Evolutionary conservation across 2,113 vertebrate species (phyloP), one percentile per base, ranked within the genome.

Genomic region (Semicossyphus pulcher): DNA sequence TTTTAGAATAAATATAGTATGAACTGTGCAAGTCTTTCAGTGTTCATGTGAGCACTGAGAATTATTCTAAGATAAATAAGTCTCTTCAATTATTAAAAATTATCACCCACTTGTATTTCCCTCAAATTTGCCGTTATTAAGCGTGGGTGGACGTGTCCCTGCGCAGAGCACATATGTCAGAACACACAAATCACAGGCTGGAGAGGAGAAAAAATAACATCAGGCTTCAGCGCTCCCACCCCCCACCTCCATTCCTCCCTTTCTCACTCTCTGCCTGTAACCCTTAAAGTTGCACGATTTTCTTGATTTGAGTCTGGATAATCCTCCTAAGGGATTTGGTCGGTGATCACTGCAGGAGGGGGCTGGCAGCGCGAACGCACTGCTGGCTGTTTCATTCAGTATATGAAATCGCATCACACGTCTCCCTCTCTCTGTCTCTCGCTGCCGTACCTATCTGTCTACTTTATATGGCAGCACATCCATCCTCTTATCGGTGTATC

Each of bases 241-340:
- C 39, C 34, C 60, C 45, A 42, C 9, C 36, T 49, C 23, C 25
- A 5, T 76, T 44, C 31, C 36, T 54, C 36, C 42, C 32, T 57
- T 45, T 76, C 64, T 73, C 81, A 41, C 76, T 61, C 65, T 62
- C 59, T 64, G 73, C 52, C 69, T 45, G 62, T 81, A 60, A 75
- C 79, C 85, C 79, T 85, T 84, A 78, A 88, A 88, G 89, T 90
- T 89, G 86, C 82, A 78, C 41, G 29, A 83, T 86, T 85, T 87
- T 88, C 86, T 92, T 92, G 87, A 92, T 92, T 90, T 91, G 83
- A 84, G 66, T 75, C 81, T 73, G 64, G 81, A 84, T 90, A 90
- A 92, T 92, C 88, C 82, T 90, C 86, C 84, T 84, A 85, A 84
- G 80, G 88, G 90, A 91, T 93, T 92, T 88, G 79, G 75, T 83